A percentile compares a stretch with the other conserved stretches of the same genome.
Evolutionary conservation across 2,888 invertebrate genomes (phyloP).

Genomic region (Cheilosia variabilis): DNA sequence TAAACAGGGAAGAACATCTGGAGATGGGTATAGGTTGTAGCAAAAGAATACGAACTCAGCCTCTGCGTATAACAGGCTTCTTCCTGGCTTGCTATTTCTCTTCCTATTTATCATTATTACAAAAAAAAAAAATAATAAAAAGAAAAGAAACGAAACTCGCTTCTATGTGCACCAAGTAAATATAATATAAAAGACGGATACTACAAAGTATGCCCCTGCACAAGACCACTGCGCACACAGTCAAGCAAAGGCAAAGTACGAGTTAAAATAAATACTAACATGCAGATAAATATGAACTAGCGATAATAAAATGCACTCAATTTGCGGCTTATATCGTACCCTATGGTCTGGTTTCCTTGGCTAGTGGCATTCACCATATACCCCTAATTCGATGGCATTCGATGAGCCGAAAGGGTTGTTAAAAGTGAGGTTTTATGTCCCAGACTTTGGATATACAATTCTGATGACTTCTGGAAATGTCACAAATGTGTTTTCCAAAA

Average conservation of each 20-base stretch:
- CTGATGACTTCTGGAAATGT: too few relatives aligned
- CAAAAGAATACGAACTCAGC: slow-evolving; percentile 46
- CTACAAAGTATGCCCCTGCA: slow-evolving; percentile 51
- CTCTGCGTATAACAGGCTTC: slow-evolving; percentile 53
- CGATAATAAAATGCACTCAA: too few relatives aligned
- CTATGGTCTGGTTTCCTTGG: too few relatives aligned
- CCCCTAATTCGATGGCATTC: too few relatives aligned
- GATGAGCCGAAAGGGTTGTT: too few relatives aligned
- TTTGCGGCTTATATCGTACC: too few relatives aligned
- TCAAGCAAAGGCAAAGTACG: neutral
- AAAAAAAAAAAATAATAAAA: neutral
- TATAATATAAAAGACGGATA: slow-evolving; percentile 40
- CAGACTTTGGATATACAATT: too few relatives aligned
- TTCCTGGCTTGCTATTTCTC: slow-evolving; percentile 62
- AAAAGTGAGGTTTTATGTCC: too few relatives aligned
- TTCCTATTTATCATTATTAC: slow-evolving; percentile 67
- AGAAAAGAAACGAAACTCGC: slow-evolving; percentile 5
- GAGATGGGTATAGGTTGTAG: slow-evolving; percentile 29
- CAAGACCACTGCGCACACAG: neutral
- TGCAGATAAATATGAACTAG: neutral
- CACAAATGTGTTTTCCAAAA: too few relatives aligned
- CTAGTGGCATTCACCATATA: too few relatives aligned
- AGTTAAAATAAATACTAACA: slow-evolving; percentile 2
- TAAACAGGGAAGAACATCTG: slow-evolving; percentile 65
- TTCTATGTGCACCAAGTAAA: slow-evolving; percentile 40